A percentile compares a stretch with the other conserved stretches of the same genome.
Conservation (phyloP, 2,888 invertebrate genomes). For the Galerucella calmariensis region DNA sequence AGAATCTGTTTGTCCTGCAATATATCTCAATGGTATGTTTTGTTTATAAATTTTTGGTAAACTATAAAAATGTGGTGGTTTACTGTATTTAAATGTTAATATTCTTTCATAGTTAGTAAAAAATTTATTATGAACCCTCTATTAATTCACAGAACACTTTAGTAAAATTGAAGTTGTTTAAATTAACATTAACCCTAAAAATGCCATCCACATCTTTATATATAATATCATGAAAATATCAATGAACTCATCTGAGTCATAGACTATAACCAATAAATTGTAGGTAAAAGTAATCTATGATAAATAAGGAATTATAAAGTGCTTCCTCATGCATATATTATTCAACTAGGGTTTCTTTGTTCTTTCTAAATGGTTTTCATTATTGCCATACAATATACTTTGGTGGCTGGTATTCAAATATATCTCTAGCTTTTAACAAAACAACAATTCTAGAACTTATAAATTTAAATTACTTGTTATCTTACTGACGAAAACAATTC, state of each 20-base stretch:
- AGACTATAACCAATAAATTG: background rate
- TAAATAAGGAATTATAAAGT: background rate
- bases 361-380: background rate
- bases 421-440: background rate
- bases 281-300: background rate
- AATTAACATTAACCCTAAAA: too few species aligned
- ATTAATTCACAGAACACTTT: too few species aligned
- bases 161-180: too few species aligned
- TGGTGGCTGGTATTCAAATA: background rate
- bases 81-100: too few species aligned
- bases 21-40: too few species aligned
- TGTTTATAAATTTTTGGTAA: too few species aligned
- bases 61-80: too few species aligned
- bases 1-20: too few species aligned
- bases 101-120: too few species aligned
- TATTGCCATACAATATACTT: background rate
- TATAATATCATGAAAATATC: background rate
- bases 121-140: too few species aligned
- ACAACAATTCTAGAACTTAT: background rate
- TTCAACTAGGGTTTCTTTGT: background rate
- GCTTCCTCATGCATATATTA: background rate
- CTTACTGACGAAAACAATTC: background rate
- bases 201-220: too few species aligned
- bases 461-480: background rate
- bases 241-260: background rate